Base-by-base conservation (phyloP, 2,797 vertebrate genomes). In the Erithacus rubecula region DNA sequence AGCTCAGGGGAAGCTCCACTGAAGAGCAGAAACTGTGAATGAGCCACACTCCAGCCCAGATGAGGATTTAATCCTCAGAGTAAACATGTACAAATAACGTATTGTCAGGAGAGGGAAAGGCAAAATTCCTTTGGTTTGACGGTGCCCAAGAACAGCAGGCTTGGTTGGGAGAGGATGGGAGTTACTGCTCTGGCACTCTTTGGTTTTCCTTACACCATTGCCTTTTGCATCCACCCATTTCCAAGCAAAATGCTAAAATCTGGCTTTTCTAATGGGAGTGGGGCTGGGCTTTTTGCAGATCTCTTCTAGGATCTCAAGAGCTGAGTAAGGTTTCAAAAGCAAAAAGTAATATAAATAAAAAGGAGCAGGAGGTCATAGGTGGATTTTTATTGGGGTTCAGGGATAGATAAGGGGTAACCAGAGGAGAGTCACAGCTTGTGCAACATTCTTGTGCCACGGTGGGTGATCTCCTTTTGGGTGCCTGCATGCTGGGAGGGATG, bases 31-130 rank as follows among this genome's bases (percentile, higher is more conserved):
- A 90, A 65, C 83, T 93, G 92, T 93, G 92, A 95, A 89, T 82
- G 94, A 95, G 49, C 90, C 47, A 23, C 0, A 0, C 69, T 91
- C 71, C 70, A 81, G 88, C 86, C 59, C 4, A 59, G 82, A 78
- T 91, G 87, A 43, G 80, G 86, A 88, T 81, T 85, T 95, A 96
- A 97, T 96, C 89, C 87, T 93, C 55, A 68, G 64, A 0, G 7
- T 96, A 96, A 97, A 96, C 74, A 89, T 80, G 87, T 93, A 86
- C 81, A 71, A 93, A 79, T 94, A 95, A 51, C 0, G 8, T 51
- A 39, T 80, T 84, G 84, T 91, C 83, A 74, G 49, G 68, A 89
- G 82, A 89, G 76, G 53, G 84, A 91, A 78, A 83, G 59, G 83
- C 68, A 79, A 82, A 89, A 93, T 88, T 76, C 77, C 78, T 94